phyloP scores from a whole-genome alignment of 2,888 invertebrate species.

The Acronicta alni region DNA sequence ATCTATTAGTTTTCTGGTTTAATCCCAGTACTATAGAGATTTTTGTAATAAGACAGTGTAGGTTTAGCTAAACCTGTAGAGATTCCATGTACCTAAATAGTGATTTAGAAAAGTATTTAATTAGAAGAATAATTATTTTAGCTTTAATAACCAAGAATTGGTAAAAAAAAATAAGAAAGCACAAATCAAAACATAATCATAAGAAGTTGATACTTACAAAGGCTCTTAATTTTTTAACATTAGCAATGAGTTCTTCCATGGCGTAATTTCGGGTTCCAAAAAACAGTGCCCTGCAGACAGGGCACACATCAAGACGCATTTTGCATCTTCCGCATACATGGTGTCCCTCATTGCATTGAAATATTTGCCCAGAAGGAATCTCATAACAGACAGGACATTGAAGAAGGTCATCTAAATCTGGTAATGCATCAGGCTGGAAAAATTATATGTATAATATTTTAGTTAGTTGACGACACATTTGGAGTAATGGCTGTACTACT shows the following conservation, averaged over 20 bases:
- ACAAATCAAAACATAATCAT: too few species aligned
- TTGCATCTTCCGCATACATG: slow-evolving; percentile 88
- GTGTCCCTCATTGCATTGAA: slow-evolving; percentile 89
- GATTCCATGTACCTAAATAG: too few species aligned
- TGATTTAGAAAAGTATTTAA: too few species aligned
- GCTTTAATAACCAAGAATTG: too few species aligned
- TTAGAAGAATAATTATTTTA: too few species aligned
- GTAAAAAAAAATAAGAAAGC: too few species aligned
- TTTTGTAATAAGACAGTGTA: too few species aligned
- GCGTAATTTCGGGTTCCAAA: slow-evolving; percentile 88
- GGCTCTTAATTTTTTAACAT: slow-evolving; percentile 81
- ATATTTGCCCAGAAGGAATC: slow-evolving; percentile 82
- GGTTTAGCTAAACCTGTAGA: too few species aligned
- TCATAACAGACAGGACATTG: slow-evolving; percentile 90
- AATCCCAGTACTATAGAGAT: too few species aligned
- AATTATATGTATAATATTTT: neutral
- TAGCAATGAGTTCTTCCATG: slow-evolving; percentile 87
- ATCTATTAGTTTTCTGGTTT: too few species aligned
- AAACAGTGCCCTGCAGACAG: slow-evolving; percentile 86
- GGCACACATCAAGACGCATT: slow-evolving; percentile 82
- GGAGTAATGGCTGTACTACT: too few species aligned
- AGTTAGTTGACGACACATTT: too few species aligned
- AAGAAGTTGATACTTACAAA: slow-evolving; percentile 76
- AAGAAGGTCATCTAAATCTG: slow-evolving; percentile 87
- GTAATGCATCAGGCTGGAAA: slow-evolving; percentile 77